Conservation (phyloP, 2,797 vertebrate genomes). For the Synanceia verrucosa region DNA sequence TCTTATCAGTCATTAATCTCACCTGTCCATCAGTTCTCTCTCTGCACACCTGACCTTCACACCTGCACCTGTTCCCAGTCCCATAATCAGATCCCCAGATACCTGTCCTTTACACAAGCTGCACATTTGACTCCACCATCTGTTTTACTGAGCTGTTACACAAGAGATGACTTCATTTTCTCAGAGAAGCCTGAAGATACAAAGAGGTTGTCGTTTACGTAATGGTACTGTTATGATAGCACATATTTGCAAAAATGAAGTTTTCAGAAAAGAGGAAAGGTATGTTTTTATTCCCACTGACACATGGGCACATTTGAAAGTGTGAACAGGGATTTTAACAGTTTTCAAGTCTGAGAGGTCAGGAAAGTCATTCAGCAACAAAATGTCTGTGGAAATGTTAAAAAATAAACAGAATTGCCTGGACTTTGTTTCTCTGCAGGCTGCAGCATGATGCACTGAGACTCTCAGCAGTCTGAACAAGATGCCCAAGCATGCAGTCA, state of each 20-base stretch:
- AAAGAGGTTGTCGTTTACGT: neutral
- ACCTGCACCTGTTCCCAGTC: neutral
- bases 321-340: constrained; percentile 10
- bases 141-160: neutral
- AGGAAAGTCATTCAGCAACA: constrained; percentile 31
- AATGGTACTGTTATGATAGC: neutral
- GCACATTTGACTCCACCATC: neutral
- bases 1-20: neutral
- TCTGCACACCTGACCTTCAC: neutral
- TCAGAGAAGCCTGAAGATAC: neutral
- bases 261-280: constrained; percentile 9
- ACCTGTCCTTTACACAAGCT: neutral
- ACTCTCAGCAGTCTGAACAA: constrained; percentile 16
- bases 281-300: constrained; percentile 24
- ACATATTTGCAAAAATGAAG: neutral
- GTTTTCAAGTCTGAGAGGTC: constrained; percentile 19
- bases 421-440: neutral
- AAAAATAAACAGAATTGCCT: constrained; percentile 24
- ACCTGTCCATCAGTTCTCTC: neutral
- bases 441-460: neutral
- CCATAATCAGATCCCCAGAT: neutral
- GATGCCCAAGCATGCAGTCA: neutral
- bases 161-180: neutral
- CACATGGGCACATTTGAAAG: constrained; percentile 6
- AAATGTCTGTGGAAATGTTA: constrained; percentile 26